Conservation (phyloP, 1,140 invertebrate species). For the Yoshiicerus persimilis region DNA sequence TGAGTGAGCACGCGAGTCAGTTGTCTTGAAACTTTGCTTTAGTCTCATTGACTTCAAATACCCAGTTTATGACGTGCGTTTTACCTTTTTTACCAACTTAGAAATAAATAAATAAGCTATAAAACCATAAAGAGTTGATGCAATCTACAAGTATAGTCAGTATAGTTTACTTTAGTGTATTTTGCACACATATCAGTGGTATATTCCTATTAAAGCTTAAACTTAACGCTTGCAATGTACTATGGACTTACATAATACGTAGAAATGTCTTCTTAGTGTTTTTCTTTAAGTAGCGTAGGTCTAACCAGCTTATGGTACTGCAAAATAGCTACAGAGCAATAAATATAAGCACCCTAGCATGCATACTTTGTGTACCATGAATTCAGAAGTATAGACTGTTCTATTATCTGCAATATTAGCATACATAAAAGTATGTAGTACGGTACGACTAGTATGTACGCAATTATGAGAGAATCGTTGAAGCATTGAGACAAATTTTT, state of each 20-base stretch:
- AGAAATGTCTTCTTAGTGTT: not conserved
- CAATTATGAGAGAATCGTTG: too few relatives aligned
- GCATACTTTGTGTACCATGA: too few relatives aligned
- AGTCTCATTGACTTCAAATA: not conserved
- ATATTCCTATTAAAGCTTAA: too few relatives aligned
- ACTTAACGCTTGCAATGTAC: too few relatives aligned
- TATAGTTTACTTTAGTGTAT: not conserved
- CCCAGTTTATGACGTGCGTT: not conserved
- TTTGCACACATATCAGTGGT: not conserved
- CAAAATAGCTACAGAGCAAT: not conserved
- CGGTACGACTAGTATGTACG: too few relatives aligned
- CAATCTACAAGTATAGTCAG: not conserved
- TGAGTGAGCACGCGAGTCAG: conserved; percentile 11
- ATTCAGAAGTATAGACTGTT: too few relatives aligned
- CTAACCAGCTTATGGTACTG: not conserved
- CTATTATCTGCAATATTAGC: too few relatives aligned
- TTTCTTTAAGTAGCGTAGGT: not conserved
- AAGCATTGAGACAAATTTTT: too few relatives aligned
- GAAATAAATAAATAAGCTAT: not conserved
- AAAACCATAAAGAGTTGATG: not conserved
- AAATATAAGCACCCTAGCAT: too few relatives aligned
- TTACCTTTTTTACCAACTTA: not conserved
- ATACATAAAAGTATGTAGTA: too few relatives aligned
- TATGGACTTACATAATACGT: not conserved
- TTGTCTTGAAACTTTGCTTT: not conserved